Base-by-base conservation (phyloP, 37 sponge, comb jelly and placozoan species). In the Amphimedon queenslandica region DNA sequence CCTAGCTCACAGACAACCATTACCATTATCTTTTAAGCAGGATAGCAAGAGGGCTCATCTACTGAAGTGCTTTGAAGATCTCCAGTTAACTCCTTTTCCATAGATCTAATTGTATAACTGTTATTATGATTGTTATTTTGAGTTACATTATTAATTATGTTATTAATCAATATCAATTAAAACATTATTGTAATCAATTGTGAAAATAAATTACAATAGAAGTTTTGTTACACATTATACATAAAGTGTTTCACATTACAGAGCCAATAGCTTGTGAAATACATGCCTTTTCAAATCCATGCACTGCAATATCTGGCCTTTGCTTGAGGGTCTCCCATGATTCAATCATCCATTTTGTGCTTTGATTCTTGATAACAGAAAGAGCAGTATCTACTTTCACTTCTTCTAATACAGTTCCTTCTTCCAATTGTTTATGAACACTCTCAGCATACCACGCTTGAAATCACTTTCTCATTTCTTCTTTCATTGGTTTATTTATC, bases 401-500 rank as follows among this genome's bases (percentile, higher is more conserved):
- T 23, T 78, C 63, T 67, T 23, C 69, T 28, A 69, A 28, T 1
- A 21, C 2, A 60, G 37, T 32, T 2, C 37, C 53, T 27, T 58
- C 21, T 1, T 76, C 37, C 16, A 82, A 31, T 41, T 63, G 66
- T 37, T 71, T 66, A 32, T 35, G 1, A 0, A 85, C 75, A 30
- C 79, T 74, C 18, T 72, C 42, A 29, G 86, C 80, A 67, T 85
- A 85, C 86, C 80, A 85, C 27, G 18, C 37, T 29, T 35, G 51
- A 72, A 85, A 85, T 23, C 66, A 1, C 57, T n/a, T 32, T 5
- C 57, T 72, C 57, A 85, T 32, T 20, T 64, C 32, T 28, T 71
- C 79, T 53, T 78, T 85, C 35, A 78, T 1, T 8, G 79, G 80
- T 38, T 85, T 71, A 40, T 85, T 85, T 1, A 85, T 41, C 30